These are phyloP conservation scores for Emydoidea blandingii DNA, from an alignment of 2,797 vertebrate genomes.

Conservation along the genomic window DNA sequence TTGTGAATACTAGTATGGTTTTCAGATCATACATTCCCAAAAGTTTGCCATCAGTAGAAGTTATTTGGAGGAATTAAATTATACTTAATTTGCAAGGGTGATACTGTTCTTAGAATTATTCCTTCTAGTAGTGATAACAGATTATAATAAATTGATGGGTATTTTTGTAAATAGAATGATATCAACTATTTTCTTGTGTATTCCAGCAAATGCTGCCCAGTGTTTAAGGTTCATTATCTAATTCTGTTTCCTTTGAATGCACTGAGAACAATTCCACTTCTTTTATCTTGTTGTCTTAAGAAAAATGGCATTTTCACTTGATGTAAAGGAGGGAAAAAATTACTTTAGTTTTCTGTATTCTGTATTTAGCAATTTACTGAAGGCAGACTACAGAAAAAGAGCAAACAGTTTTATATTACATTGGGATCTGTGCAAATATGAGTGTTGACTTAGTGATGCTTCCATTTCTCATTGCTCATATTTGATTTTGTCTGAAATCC, in stretches of 20 bases:
- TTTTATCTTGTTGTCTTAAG: neutral
- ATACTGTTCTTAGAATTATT: neutral
- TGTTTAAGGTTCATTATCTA: constrained; percentile 28
- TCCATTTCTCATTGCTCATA: constrained; percentile 64
- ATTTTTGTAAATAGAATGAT: neutral
- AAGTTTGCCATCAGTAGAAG: neutral
- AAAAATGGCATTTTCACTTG: neutral
- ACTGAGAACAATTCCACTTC: neutral
- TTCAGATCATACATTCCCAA: neutral
- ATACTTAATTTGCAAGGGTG: neutral
- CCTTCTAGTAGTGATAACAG: constrained; percentile 3
- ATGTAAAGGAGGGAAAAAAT: constrained; percentile 39
- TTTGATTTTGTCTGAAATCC: constrained; percentile 60
- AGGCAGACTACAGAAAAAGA: constrained; percentile 46
- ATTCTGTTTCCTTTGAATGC: constrained; percentile 37
- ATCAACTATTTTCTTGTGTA: constrained; percentile 34
- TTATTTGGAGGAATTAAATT: neutral
- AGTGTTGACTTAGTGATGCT: constrained; percentile 53
- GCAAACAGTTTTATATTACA: constrained; percentile 67
- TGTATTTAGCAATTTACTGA: constrained; percentile 36
- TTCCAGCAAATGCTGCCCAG: neutral
- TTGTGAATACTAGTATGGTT: neutral
- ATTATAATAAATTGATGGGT: neutral
- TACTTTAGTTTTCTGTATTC: constrained; percentile 26
- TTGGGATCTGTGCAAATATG: constrained; percentile 66